Evolutionary conservation across 2,797 vertebrate genomes (phyloP).

Genomic region (Aeoliscus strigatus): DNA sequence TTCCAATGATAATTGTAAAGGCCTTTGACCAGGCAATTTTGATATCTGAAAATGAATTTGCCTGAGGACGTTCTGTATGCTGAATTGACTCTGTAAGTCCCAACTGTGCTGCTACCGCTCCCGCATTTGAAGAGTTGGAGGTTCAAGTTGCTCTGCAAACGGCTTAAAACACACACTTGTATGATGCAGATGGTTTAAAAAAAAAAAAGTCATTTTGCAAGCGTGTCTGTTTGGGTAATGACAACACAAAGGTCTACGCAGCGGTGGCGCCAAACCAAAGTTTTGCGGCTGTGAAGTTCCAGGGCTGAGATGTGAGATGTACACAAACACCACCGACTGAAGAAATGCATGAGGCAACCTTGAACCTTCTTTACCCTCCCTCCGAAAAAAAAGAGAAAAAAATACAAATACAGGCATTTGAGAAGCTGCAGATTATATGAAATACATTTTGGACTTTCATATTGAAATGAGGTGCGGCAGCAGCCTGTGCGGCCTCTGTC

Average conservation of each 20-base stretch:
- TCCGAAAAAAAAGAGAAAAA: slow-evolving; percentile 31
- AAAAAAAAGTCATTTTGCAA: slow-evolving; percentile 57
- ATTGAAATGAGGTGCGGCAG: slow-evolving; percentile 74
- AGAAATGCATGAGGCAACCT: slow-evolving; percentile 66
- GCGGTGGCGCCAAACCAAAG: slow-evolving; percentile 51
- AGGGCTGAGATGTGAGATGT: slow-evolving; percentile 53
- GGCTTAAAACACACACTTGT: slow-evolving; percentile 44
- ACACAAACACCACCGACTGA: slow-evolving; percentile 48
- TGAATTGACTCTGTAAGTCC: slow-evolving; percentile 22
- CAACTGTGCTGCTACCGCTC: slow-evolving; percentile 19
- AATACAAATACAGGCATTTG: slow-evolving; percentile 61
- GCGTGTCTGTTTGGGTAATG: slow-evolving; percentile 50
- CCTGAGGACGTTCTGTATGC: slow-evolving; percentile 23
- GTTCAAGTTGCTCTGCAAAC: slow-evolving; percentile 37
- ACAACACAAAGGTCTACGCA: slow-evolving; percentile 60
- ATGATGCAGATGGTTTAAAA: slow-evolving; percentile 58
- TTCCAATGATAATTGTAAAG: slow-evolving; percentile 45
- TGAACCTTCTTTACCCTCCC: slow-evolving; percentile 56
- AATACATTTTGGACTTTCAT: slow-evolving; percentile 73
- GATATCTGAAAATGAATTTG: slow-evolving; percentile 40
- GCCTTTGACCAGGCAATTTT: slow-evolving; percentile 45
- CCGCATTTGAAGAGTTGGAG: slow-evolving; percentile 20
- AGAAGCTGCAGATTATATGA: slow-evolving; percentile 74
- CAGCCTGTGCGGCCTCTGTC: slow-evolving; percentile 61
- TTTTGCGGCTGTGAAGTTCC: slow-evolving; percentile 65